Evolutionary conservation across 2,888 invertebrate genomes (phyloP), one percentile per base, ranked within the genome.

Genomic region (Bugulina stolonifera): DNA sequence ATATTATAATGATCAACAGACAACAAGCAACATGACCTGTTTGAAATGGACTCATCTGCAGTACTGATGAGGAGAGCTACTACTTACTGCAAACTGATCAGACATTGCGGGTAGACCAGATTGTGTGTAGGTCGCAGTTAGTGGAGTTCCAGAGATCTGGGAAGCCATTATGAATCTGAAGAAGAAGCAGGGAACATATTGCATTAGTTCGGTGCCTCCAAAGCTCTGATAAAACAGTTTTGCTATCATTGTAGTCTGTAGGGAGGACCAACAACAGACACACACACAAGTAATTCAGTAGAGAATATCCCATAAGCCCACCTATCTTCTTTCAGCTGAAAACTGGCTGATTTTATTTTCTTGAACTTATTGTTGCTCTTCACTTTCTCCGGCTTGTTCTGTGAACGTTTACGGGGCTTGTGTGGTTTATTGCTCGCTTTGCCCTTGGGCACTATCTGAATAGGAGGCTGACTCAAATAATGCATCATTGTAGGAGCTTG

Each of bases 401-500:
- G 57, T 25, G 57, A 57, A 5, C 57, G 5, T 57, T 57, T 57
- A 5, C 57, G n/a, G 3, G 57, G 57, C n/a, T 57, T 57, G 3
- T 27, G 23, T 18, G n/a, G 23, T 57, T 57, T 57, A 25, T 3
- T 27, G 3, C 14, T 57, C 5, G 5, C 14, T 57, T 57, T 22
- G 10, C 3, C 27, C 23, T 5, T 5, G 23, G 27, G 14, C 23
- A 27, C 23, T 3, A 23, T 18, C 3, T 55, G 55, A 23, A 55
- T 10, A 23, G 55, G 55, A 18, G 55, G 55, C 55, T 55, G 55
- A 23, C 23, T 55, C 25, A 55, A 25, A 55, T 18, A 55, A 5
- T 55, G 55, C 23, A 55, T 23, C 64, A 64, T 64, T 5, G 64
- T 34, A 32, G 64, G 34, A 14, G 64, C 64, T n/a, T 64, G 64